Evolutionary conservation across 64 coral and sea anemone genomes (phyloP).

Genomic region (Pocillopora verrucosa): DNA sequence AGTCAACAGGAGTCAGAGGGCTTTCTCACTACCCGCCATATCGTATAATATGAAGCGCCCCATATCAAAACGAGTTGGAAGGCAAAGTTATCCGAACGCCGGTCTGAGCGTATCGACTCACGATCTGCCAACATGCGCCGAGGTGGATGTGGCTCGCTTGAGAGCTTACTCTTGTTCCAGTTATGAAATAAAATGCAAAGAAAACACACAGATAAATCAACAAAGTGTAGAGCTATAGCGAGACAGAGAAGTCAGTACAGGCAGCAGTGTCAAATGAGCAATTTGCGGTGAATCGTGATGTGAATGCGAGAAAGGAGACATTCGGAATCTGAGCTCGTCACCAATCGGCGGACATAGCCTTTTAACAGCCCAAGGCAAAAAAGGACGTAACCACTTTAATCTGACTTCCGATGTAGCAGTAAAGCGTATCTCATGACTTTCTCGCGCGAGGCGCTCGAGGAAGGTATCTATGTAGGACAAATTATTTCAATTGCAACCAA

Average conservation of each 20-base stretch:
- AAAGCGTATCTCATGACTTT: no score
- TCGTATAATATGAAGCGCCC: not conserved
- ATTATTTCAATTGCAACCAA: no score
- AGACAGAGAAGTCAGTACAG: not conserved
- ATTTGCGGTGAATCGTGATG: not conserved
- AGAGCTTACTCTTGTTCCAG: slow-evolving; percentile 22
- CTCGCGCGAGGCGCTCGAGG: no score
- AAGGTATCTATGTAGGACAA: no score
- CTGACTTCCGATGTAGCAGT: no score
- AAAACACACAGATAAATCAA: not conserved
- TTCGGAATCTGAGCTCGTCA: not conserved
- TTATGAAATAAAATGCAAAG: slow-evolving; percentile 11
- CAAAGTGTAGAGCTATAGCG: not conserved
- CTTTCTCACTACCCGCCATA: slow-evolving; percentile 59
- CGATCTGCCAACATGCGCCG: not conserved
- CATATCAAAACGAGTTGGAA: not conserved
- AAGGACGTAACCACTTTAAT: no score
- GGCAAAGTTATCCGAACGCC: slow-evolving; percentile 32
- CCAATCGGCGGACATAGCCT: no score
- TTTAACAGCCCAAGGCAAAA: no score
- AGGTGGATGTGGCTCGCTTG: not conserved
- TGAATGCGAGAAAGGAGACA: not conserved
- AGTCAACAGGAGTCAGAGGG: slow-evolving; percentile 7
- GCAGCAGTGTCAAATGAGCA: not conserved
- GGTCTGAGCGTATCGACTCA: not conserved